Base-by-base conservation (phyloP, 2,113 vertebrate genomes). In the Smithornis capensis region DNA sequence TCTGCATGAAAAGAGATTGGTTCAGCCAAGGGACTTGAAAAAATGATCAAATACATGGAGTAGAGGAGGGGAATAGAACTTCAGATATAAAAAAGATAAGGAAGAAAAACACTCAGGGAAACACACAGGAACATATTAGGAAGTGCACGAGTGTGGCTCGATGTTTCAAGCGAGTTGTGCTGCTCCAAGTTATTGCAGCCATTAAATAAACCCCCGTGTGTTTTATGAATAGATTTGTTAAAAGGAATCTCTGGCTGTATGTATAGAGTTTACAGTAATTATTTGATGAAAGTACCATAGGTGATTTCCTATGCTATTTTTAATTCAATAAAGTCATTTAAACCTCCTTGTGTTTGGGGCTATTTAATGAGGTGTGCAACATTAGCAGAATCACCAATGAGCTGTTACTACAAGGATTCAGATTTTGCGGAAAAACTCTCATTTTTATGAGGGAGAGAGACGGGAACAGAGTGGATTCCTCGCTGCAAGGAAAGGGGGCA, bases 21-120 rank as follows among this genome's bases (percentile, higher is more conserved):
- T 98, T 98, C 97, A 98, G 98, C 97, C 97, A 97, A 98, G 98
- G 98, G 98, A 98, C 97, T 98, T 97, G 97, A 97, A 97, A 97
- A 98, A 98, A 98, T 98, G 98, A 98, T 98, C 98, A 98, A 98
- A 98, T 98, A 96, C 97, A 97, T 85, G 62, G 97, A 97, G 96
- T 76, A 89, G 97, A 96, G 87, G 95, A 96, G 86, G 87, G 94
- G 92, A 94, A 97, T 95, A 98, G 96, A 97, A 97, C 95, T 96
- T 97, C 97, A 97, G 96, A 98, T 98, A 97, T 97, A 98, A 95
- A 97, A 96, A 97, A 98, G 98, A 98, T 98, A 98, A 98, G 90
- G 96, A 97, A 97, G 96, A 97, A 98, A 97, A 98, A 97, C 96
- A 97, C 94, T 96, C 92, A 97, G 93, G 92, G 92, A 97, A 97